Evolutionary conservation across 2,113 vertebrate genomes (phyloP), one percentile per base, ranked within the genome.

Genomic region (Pollimyrus isidori): DNA sequence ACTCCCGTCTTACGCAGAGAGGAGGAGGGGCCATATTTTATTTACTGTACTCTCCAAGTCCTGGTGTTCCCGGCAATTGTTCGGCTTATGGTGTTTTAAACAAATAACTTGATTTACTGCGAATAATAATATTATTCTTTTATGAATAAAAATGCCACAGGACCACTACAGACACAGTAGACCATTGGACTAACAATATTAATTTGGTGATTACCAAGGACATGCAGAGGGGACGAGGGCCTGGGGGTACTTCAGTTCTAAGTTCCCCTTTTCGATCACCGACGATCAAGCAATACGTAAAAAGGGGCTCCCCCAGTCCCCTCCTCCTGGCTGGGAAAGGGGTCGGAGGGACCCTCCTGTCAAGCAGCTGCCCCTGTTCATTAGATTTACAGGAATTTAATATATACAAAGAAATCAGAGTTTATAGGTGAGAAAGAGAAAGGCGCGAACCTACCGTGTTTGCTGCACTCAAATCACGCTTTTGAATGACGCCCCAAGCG

Each of bases 1-100:
- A 82, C 48, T 80, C 83, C 89, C 89, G 48, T 76, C 69, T 39
- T 56, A 50, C 49, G 30, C 82, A n/a, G 49, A 53, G 6, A 30
- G 73, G 42, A 76, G 89, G 89, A 87, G 89, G 85, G 11, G 89
- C 84, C 42, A 65, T 26, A 39, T 35, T 50, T 86, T 48, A 62
- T 83, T 39, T 49, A 85, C 76, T 1, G 88, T 35, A 46, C n/a
- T 6, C 69, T 11, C 11, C 0, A 76, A 42, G 21, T 69, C 17
- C 19, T 13, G 4, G 15, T 69, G n/a, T 45, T 52, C 65, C 11
- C 73, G 7, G 26, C 48, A 84, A 15, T 21, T 62, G 35, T 30
- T n/a, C 23, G 21, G 53, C 9, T 89, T 83, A 35, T 23, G 56
- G 42, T 17, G 13, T 17, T 46, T 52, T 46, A 46, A 80, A 21